These are phyloP conservation scores for Nasonia longicornis DNA, from an alignment of 1,140 invertebrate genomes.

Conservation along the genomic window DNA sequence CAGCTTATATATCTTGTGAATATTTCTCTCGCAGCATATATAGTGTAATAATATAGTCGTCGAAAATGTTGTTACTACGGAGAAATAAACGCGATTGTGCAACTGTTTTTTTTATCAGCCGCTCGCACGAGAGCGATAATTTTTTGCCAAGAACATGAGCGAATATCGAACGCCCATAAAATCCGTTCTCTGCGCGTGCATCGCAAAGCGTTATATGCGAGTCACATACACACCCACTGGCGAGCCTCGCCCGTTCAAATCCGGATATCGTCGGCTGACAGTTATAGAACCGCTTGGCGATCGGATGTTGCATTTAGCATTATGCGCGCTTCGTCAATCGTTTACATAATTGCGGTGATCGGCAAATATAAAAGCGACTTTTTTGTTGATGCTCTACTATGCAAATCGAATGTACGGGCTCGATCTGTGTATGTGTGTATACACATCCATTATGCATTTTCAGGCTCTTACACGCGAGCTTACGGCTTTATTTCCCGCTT, in stretches of 20 bases:
- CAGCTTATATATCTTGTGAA: background rate
- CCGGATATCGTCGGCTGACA: conserved; percentile 19
- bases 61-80: too few relatives aligned
- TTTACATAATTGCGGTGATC: conserved; percentile 15
- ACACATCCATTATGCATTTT: conserved; percentile 10
- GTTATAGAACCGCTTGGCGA: background rate
- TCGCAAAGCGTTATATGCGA: background rate
- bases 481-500: background rate
- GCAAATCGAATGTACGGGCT: background rate
- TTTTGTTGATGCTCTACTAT: background rate
- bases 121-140: too few relatives aligned
- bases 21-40: too few relatives aligned
- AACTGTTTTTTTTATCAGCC: too few relatives aligned
- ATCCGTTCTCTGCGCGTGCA: too few relatives aligned
- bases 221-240: conserved; percentile 10
- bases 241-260: conserved; percentile 12
- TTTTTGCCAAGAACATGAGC: too few relatives aligned
- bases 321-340: background rate
- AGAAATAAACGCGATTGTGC: too few relatives aligned
- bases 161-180: too few relatives aligned
- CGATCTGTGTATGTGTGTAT: background rate
- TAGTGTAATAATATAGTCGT: too few relatives aligned
- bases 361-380: background rate
- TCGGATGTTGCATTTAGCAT: background rate
- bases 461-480: background rate